A percentile compares a stretch with the other conserved stretches of the same genome.
phyloP scores from a whole-genome alignment of 2,113 vertebrate species.

The Pungitius pungitius region DNA sequence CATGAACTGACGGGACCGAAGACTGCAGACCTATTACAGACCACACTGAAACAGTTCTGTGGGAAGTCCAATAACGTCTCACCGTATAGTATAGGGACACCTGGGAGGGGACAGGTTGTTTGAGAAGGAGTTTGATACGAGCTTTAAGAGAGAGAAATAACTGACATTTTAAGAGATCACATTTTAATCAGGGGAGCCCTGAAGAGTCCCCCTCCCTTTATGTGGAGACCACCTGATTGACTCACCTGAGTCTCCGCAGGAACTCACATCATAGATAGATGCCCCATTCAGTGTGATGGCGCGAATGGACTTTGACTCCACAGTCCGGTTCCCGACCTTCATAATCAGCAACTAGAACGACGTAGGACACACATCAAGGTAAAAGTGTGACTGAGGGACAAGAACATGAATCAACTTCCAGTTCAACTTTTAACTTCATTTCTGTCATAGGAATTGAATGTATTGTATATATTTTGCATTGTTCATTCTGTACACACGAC shows the following conservation, averaged over 20 bases:
- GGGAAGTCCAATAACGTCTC: too few relatives aligned
- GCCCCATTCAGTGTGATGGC: too few relatives aligned
- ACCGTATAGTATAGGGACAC: rapidly evolving
- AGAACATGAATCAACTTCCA: background rate
- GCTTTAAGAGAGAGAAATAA: background rate
- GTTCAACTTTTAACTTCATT: too few relatives aligned
- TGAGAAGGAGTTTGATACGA: background rate
- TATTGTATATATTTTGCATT: too few relatives aligned
- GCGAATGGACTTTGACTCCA: rapidly evolving
- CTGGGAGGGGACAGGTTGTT: background rate
- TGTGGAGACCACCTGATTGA: background rate
- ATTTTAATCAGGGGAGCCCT: background rate
- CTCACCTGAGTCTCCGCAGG: background rate
- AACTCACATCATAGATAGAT: rapidly evolving
- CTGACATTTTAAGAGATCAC: background rate
- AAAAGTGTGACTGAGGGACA: background rate
- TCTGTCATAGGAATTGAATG: too few relatives aligned
- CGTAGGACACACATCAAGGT: background rate
- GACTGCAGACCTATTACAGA: too few relatives aligned
- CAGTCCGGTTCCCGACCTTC: rapidly evolving
- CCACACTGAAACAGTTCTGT: too few relatives aligned
- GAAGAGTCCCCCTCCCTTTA: background rate
- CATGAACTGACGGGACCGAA: too few relatives aligned
- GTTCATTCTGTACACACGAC: too few relatives aligned
- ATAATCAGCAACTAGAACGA: background rate